Evolutionary conservation across 2,797 vertebrate species (phyloP), one percentile per base, ranked within the genome.

Genomic region (Sphenodon punctatus): DNA sequence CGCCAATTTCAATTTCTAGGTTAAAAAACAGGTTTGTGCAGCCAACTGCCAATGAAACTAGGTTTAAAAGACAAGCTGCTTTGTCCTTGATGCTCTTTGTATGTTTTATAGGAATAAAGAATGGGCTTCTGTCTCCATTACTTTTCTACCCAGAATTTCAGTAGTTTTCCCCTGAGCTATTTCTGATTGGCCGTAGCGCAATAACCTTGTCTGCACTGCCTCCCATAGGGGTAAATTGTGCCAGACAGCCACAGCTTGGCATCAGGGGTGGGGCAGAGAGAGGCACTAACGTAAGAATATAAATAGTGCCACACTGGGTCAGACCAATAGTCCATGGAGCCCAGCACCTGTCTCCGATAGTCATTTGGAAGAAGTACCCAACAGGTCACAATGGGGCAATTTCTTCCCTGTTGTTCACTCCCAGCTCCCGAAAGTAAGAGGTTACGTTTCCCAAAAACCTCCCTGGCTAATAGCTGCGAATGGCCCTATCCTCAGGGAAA

Each of bases 1-100:
- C 86, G 90, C 74, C 77, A 87, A 88, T 32, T 84, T 88, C 68
- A 77, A 75, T 43, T 60, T 78, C 30, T 22, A 81, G 86, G 88
- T n/a, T 84, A 77, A 88, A 89, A 92, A 92, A 91, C 68, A 87
- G 77, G 6, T n/a, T 48, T 82, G 39, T 19, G 39, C 75, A 87
- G 58, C 13, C 64, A 84, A 56, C 59, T 49, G n/a, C 8, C 59
- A 63, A 13, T 19, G 19, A 16, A 41, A 49, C 7, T 20, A 25
- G 49, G 39, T 46, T 73, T 41, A 22, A 61, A 51, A 51, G 14
- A 10, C 43, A 72, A 61, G 15, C 38, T 27, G 12, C 25, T 27
- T 20, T 27, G 7, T n/a, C 38, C 5, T 43, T n/a, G n/a, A 12
- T 58, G 19, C 7, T 36, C 58, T 55, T 36, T 13, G 12, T 58